Percentiles rank a stretch among this genome's conserved stretches.
Evolutionary conservation across 2,113 vertebrate species (phyloP).

Genomic region (Butastur rufipennis): DNA sequence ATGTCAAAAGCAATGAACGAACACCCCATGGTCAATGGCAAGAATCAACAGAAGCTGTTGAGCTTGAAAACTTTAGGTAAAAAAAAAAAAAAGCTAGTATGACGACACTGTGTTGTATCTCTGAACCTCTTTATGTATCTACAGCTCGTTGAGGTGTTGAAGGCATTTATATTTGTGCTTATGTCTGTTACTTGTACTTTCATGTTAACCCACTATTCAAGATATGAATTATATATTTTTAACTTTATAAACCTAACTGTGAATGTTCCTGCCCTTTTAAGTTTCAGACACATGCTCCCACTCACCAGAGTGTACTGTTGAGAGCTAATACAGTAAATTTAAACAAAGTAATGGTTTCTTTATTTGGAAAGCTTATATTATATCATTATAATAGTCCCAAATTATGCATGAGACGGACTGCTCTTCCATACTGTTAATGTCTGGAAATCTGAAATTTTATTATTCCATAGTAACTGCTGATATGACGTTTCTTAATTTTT

Average conservation of each 20-base stretch:
- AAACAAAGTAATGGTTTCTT: not conserved
- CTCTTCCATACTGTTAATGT: not conserved
- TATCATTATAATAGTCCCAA: not conserved
- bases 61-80: conserved; percentile 89
- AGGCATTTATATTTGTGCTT: not conserved
- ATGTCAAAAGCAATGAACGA: conserved; percentile 31
- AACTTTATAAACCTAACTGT: not conserved
- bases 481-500: not conserved
- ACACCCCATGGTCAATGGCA: conserved; percentile 54
- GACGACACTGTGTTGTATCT: not conserved
- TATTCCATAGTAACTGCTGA: not conserved
- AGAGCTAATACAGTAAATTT: not conserved
- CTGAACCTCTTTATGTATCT: not conserved
- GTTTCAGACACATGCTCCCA: not conserved
- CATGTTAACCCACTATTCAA: not conserved
- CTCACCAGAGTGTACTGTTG: not conserved
- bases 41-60: conserved; percentile 73
- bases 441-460: not conserved
- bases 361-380: not conserved
- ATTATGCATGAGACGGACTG: not conserved
- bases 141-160: not conserved
- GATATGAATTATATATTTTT: not conserved
- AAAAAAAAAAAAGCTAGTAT: not conserved
- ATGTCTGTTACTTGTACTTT: not conserved
- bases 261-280: not conserved